Evolutionary conservation across 2,797 vertebrate genomes (phyloP).

Genomic region (Sus cebifrons): DNA sequence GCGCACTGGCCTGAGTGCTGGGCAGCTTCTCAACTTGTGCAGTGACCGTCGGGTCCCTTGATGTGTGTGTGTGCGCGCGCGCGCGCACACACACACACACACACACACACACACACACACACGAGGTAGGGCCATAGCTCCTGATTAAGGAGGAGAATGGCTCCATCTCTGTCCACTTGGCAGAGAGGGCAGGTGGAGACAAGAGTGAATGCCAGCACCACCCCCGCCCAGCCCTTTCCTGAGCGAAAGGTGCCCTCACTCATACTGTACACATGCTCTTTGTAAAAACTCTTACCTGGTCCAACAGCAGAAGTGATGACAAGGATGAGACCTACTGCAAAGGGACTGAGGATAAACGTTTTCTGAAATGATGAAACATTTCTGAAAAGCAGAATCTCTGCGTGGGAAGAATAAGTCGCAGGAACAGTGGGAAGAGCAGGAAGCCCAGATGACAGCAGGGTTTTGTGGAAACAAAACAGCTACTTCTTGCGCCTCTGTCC

Average conservation of each 20-base stretch:
- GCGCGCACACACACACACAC: accelerated
- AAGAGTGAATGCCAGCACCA: not conserved
- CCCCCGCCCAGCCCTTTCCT: not conserved
- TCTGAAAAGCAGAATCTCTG: not conserved
- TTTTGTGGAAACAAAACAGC: not conserved
- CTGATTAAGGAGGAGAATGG: not conserved
- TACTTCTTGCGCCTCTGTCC: not conserved
- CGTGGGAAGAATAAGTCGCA: not conserved
- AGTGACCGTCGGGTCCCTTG: not conserved
- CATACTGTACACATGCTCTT: not conserved
- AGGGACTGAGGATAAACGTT: not conserved
- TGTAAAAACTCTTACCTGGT: not conserved
- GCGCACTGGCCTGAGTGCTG: too few species aligned
- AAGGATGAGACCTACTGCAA: too few species aligned
- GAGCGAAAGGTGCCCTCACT: not conserved
- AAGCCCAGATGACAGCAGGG: accelerated
- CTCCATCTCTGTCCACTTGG: not conserved
- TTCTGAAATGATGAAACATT: too few species aligned
- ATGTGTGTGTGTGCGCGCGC: too few species aligned
- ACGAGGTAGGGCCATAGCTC: not conserved
- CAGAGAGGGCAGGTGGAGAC: not conserved
- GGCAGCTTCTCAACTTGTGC: not conserved
- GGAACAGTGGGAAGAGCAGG: not conserved
- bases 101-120: too few species aligned
- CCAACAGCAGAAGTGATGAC: not conserved